These are phyloP conservation scores for Notodonta dromedarius DNA, from an alignment of 2,888 invertebrate genomes.

Conservation along the genomic window DNA sequence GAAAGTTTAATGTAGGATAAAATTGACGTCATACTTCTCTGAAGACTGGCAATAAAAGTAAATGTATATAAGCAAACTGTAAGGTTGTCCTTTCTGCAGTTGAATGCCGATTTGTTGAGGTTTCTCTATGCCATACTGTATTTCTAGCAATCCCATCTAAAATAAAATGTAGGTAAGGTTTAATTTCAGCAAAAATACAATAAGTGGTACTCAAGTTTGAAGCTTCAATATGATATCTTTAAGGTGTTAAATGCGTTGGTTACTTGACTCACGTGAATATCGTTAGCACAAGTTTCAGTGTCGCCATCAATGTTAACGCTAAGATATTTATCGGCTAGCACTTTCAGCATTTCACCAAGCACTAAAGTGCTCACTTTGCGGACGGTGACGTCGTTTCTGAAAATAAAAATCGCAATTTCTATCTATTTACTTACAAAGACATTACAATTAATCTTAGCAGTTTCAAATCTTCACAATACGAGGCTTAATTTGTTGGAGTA, in stretches of 20 bases:
- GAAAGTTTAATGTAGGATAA: background rate
- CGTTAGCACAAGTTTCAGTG: conserved; percentile 50
- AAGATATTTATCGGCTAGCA: conserved; percentile 66
- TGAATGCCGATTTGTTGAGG: conserved; percentile 63
- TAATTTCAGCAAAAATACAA: too few relatives aligned
- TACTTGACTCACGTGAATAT: conserved; percentile 64
- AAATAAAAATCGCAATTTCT: conserved; percentile 17
- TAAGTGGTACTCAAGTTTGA: background rate
- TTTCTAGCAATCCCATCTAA: conserved; percentile 70
- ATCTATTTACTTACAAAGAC: too few relatives aligned
- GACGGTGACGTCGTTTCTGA: conserved; percentile 59
- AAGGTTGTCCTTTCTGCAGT: conserved; percentile 66
- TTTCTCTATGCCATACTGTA: conserved; percentile 68
- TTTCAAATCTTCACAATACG: too few relatives aligned
- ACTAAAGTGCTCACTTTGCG: conserved; percentile 72
- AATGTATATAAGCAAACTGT: conserved; percentile 71
- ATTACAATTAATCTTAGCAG: too few relatives aligned
- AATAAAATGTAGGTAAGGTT: conserved; percentile 18
- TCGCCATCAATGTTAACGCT: conserved; percentile 42
- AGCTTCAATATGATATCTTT: too few relatives aligned
- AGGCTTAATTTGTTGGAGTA: too few relatives aligned
- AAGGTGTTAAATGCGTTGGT: background rate
- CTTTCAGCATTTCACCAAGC: conserved; percentile 70
- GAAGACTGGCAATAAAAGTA: conserved; percentile 77
- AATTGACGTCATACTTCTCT: conserved; percentile 59